Evolutionary conservation across 2,888 invertebrate genomes (phyloP), one percentile per base, ranked within the genome.

Genomic region (Acrobasis repandana): DNA sequence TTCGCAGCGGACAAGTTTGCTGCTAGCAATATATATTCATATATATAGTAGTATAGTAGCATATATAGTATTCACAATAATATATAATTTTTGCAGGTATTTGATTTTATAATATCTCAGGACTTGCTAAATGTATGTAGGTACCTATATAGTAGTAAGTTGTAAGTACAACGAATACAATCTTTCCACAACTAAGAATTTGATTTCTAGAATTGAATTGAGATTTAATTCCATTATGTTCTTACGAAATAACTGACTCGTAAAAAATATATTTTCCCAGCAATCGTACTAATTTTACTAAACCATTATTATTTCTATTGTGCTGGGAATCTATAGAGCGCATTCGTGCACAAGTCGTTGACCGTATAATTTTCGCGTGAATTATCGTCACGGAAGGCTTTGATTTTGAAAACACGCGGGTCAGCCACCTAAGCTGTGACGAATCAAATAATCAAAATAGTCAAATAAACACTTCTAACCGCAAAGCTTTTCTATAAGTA

Each of bases 281-380:
- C 50, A 36, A 58, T 58, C 38, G 36, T 36, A 11, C 15, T 15
- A 9, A 33, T 56, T 60, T 59, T 58, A 48, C 47, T 18, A 52
- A 34, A 36, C 48, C 14, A 59, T 57, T 60, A 48, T 48, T 61
- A 38, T 58, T 62, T 62, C 43, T 56, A 56, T 65, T 56, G 46
- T 60, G 51, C 14, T 46, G 60, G 52, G 16, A 20, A 52, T 52
- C 33, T 14, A 57, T 49, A 43, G 46, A 58, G 46, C 28, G 43
- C 51, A 58, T 62, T 58, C 60, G 58, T 59, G 57, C 47, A 49
- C 34, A 48, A 60, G 65, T 62, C 65, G 61, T 47, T 52, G 83
- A 79, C 82, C 82, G 80, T 70, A 77, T 81, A 79, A 83, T 81
- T 80, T 86, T 82, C 75, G 82, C 85, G 79, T 80, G 80, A 82